Evolutionary conservation across 2,797 vertebrate genomes (phyloP).

Genomic region (Remorina albescens): DNA sequence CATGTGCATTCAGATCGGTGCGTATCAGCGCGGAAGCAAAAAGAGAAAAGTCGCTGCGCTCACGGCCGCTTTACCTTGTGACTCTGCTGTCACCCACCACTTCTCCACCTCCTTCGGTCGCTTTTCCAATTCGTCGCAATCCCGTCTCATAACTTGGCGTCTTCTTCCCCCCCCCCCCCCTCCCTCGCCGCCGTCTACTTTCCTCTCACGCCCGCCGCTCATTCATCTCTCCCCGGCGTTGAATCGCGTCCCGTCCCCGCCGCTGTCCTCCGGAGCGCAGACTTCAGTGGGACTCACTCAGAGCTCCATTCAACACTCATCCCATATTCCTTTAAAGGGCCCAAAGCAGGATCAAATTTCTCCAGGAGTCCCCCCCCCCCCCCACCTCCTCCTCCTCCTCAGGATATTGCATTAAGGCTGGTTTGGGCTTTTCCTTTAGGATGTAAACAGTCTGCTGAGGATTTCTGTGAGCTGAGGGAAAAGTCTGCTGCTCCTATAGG

Average conservation of each 20-base stretch:
- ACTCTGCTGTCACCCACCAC: slow-evolving; percentile 63
- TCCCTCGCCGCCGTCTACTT: slow-evolving; percentile 22
- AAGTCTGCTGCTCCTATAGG: neutral
- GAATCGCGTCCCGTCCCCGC: slow-evolving; percentile 10
- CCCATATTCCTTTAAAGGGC: slow-evolving; percentile 88
- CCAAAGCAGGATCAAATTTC: slow-evolving; percentile 82
- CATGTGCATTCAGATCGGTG: slow-evolving; percentile 3
- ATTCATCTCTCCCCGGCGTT: slow-evolving; percentile 48
- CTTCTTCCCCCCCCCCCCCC: too few species aligned
- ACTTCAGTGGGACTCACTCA: slow-evolving; percentile 59
- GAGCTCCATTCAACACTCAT: slow-evolving; percentile 84
- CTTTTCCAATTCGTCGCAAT: slow-evolving; percentile 48
- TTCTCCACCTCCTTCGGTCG: slow-evolving; percentile 40
- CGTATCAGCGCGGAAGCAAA: neutral
- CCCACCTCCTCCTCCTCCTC: slow-evolving; percentile 72
- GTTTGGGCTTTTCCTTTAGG: slow-evolving; percentile 49
- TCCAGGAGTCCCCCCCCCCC: slow-evolving; percentile 67
- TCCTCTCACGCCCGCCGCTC: slow-evolving; percentile 24
- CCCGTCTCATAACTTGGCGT: slow-evolving; percentile 59
- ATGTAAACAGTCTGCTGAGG: slow-evolving; percentile 56
- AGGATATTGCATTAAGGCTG: slow-evolving; percentile 78
- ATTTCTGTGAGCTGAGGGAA: slow-evolving; percentile 20
- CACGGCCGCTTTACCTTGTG: slow-evolving; percentile 76
- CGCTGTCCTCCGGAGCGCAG: slow-evolving; percentile 54
- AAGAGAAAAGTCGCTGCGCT: slow-evolving; percentile 7